Base-by-base conservation (phyloP, 1,140 invertebrate species). In the Lethrus apterus region DNA sequence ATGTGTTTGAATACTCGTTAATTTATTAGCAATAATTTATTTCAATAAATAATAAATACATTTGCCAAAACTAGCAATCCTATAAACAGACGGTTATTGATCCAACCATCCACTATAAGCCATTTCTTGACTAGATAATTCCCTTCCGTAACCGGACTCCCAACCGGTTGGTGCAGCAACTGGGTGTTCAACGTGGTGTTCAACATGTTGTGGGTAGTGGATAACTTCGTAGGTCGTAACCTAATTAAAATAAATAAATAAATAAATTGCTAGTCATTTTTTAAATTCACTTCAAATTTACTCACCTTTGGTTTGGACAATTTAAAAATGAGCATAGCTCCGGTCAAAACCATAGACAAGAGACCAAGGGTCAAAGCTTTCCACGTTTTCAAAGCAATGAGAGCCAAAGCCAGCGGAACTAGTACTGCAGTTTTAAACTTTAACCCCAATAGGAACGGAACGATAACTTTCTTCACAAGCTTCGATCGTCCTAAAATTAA, bases 381-480 rank as follows among this genome's bases (percentile, higher is more conserved):
- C 86, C 86, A 89, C 15, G 86, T 89, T 63, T 89, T 89, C 13
- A 89, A 66, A 0, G 86, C 86, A 59, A 89, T 89, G 33, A 89
- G 69, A 36, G 84, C 83, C 14, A 89, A 70, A 4, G 84, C 84
- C 19, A 89, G 62, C 0, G 86, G 86, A 8, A 87, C 83, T 54
- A 89, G 64, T 10, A 86, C 83, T 1, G 84, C 84, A 21, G 85
- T 80, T 67, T 89, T 89, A 70, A 89, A 85, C 65, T 89, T 89
- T 44, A 89, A 69, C 52, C 86, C 86, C 46, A 89, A 68, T 18
- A 89, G 71, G 75, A 89, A 89, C 13, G 86, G 86, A 45, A 89
- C 77, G 59, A 89, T 74, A 17, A 88, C 80, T 67, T 86, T 88
- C 66, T 86, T 86, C 15, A 89, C 81, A 66, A 88, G 80, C 81